Base-by-base conservation (phyloP, 2,797 vertebrate genomes). In the Lepus oiostolus region DNA sequence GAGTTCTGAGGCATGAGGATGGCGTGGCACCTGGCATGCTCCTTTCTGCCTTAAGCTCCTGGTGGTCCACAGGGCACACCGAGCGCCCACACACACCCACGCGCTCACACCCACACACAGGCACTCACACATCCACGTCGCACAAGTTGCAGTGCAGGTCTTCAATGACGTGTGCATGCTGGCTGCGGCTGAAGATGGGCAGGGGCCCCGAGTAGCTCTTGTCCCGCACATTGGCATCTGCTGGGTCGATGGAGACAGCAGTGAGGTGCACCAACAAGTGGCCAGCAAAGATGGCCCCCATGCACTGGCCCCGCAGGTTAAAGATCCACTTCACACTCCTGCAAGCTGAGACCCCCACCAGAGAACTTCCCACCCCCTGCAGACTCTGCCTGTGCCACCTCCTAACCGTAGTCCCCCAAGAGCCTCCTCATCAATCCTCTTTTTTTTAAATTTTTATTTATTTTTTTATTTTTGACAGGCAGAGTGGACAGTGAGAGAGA, bases 111-210 rank as follows among this genome's bases (percentile, higher is more conserved):
- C 65, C 58, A 14, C 58, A 62, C 76, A 30, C 50, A 58, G 42
- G 52, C 97, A 99, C 99, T 99, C 98, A 99, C 99, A 99, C 99
- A 79, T 99, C 99, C 8, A 99, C 99, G 90, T 99, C 99, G 96
- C 99, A 99, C 95, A 99, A 98, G 98, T 99, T 99, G 98, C 99
- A 99, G 98, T 99, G 99, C 96, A 99, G 99, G 98, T 99, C 99
- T 98, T 99, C 99, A 88, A 99, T 99, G 98, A 99, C 99, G n/a
- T 99, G 99, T 7, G 99, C 98, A 0, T 99, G 99, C 10, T 99
- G 99, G 87, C 97, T 98, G 96, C 99, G 99, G 98, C 98, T 99
- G 93, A 99, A 99, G 58, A 98, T 96, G 1, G 99, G 99, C 54
- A 99, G 96, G 0, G 99, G 99, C 12, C 99, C 99, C 52, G 97